Base-by-base conservation (phyloP, 2,797 vertebrate genomes). In the Syngnathus acus region DNA sequence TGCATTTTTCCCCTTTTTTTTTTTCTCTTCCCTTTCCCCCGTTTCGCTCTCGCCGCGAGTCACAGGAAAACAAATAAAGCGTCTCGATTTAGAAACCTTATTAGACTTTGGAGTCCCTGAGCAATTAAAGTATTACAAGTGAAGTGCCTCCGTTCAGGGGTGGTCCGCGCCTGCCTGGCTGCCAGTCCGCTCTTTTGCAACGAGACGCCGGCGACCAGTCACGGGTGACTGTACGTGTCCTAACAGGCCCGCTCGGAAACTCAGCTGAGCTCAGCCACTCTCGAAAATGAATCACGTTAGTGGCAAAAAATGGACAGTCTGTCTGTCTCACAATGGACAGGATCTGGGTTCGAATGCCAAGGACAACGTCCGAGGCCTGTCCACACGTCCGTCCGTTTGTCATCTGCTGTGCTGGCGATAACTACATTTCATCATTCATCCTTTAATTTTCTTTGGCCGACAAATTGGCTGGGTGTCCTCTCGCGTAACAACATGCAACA, bases 81-180 rank as follows among this genome's bases (percentile, higher is more conserved):
- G 84, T 84, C 89, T 91, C 87, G 87, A 91, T 92, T 92, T 92
- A 91, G 91, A 91, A 91, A 91, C 88, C 89, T 90, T 92, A 92
- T 92, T 92, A 92, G 90, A 90, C 87, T 90, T 91, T 67, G 88
- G 88, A 90, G 90, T 92, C 89, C 90, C 89, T 86, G 78, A 89
- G 90, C 89, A 92, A 92, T 91, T 91, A 91, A 90, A 90, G 88
- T 87, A 91, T 92, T 92, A 91, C 87, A 84, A 87, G 88, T 89
- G 84, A 85, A 90, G 87, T 89, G 89, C 88, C 90, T 89, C 90
- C 86, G 82, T 90, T 91, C 86, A 86, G 89, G 88, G 90, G 89
- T 92, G 91, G 91, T 92, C 91, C 86, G 75, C 76, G 76, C 85
- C 88, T 91, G 76, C 84, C 88, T 91, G 87, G 90, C 84, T 87